phyloP scores from a whole-genome alignment of 1,140 invertebrate genomes.

The Habropoda laboriosa region DNA sequence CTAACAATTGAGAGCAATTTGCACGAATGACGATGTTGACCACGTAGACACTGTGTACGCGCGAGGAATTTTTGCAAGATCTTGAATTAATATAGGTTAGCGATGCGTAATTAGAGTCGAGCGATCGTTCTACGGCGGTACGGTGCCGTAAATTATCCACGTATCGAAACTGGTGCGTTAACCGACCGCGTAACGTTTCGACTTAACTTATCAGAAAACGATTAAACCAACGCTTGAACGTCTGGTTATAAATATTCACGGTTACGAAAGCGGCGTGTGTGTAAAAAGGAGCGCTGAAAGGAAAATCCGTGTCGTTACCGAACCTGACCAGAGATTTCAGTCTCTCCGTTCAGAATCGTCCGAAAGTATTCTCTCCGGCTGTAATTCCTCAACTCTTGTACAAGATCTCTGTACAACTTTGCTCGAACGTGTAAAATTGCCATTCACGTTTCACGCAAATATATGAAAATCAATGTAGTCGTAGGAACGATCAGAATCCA shows the following conservation, averaged over 20 bases:
- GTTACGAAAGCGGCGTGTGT: slow-evolving; percentile 22
- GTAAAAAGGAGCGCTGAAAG: slow-evolving; percentile 29
- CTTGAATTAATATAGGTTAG: slow-evolving; percentile 8
- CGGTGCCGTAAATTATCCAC: slow-evolving; percentile 29
- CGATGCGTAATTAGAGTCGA: slow-evolving; percentile 27
- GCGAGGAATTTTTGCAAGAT: slow-evolving; percentile 25
- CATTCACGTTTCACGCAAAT: not conserved
- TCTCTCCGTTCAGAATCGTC: no score
- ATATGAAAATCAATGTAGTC: no score
- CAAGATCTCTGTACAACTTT: no score
- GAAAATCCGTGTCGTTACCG: slow-evolving; percentile 9
- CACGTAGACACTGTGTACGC: no score
- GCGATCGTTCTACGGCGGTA: slow-evolving; percentile 1
- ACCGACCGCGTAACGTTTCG: slow-evolving; percentile 12
- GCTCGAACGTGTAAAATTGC: no score
- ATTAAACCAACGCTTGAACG: slow-evolving; percentile 39
- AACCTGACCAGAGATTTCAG: no score
- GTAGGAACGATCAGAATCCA: not conserved
- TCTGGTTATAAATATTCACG: slow-evolving; percentile 43
- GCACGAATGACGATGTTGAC: not conserved
- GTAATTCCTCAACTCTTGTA: no score
- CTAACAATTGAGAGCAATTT: slow-evolving; percentile 27
- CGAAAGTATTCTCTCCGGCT: no score
- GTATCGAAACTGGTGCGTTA: slow-evolving; percentile 10
- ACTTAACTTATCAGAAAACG: slow-evolving; percentile 48